A percentile compares a stretch with the other conserved stretches of the same genome.
phyloP scores from a whole-genome alignment of 2,888 invertebrate species.

The Atethmia centrago region DNA sequence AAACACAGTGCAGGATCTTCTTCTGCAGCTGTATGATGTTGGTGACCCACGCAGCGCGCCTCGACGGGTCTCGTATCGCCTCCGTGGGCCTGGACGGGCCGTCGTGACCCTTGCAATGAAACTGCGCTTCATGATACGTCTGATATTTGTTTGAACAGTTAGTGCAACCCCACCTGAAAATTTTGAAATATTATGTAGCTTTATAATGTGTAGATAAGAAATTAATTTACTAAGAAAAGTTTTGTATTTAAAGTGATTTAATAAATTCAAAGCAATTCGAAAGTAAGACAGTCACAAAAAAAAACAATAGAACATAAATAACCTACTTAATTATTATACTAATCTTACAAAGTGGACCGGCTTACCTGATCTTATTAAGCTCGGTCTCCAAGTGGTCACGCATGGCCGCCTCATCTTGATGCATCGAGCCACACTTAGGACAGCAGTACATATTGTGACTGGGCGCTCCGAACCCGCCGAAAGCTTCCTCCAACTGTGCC shows the following conservation, averaged over 20 bases:
- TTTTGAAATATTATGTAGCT: not conserved
- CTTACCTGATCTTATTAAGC: conserved; percentile 83
- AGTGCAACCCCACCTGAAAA: conserved; percentile 85
- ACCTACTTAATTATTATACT: not conserved
- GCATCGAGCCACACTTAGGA: conserved; percentile 78
- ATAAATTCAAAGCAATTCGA: not conserved
- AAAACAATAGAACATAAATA: not conserved
- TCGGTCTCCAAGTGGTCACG: conserved; percentile 83
- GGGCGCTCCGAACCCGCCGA: conserved; percentile 79
- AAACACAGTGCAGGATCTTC: conserved; percentile 65
- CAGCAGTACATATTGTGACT: conserved; percentile 74
- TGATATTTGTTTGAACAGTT: conserved; percentile 77
- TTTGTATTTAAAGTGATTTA: not conserved
- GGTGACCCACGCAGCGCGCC: conserved; percentile 78
- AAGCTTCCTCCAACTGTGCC: conserved; percentile 75
- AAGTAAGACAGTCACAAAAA: not conserved
- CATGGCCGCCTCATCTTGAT: conserved; percentile 76
- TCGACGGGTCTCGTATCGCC: conserved; percentile 73
- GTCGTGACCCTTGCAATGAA: conserved; percentile 81
- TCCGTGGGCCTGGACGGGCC: conserved; percentile 75
- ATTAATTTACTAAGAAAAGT: not conserved
- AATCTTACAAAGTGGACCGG: not conserved
- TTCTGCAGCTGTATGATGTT: conserved; percentile 75
- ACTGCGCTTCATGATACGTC: conserved; percentile 85
- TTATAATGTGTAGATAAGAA: not conserved